These are phyloP conservation scores for Drosophila saltans DNA, from an alignment of 1,140 invertebrate species.

Conservation along the genomic window DNA sequence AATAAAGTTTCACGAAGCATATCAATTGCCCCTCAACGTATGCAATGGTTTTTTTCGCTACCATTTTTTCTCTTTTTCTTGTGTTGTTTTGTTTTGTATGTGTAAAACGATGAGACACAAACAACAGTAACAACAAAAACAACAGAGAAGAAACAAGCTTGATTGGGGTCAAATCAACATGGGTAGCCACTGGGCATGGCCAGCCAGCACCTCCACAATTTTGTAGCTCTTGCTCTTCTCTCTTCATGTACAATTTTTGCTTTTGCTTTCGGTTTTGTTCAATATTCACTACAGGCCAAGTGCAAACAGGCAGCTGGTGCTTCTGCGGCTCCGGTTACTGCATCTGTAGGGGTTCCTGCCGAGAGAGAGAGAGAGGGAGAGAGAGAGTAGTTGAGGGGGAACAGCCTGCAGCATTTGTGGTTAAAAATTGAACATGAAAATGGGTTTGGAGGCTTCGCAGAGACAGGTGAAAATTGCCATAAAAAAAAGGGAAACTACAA, in stretches of 20 bases:
- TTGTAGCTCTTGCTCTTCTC: constrained; percentile 7
- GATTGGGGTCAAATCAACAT: constrained; percentile 69
- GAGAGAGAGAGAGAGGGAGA: background rate
- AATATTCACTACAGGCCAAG: constrained; percentile 51
- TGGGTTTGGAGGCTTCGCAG: background rate
- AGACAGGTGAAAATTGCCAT: constrained; percentile 61
- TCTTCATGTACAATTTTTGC: constrained; percentile 37
- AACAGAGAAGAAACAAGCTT: constrained; percentile 49
- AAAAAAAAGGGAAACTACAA: constrained; percentile 37
- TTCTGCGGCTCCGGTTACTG: constrained; percentile 1
- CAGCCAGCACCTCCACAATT: background rate
- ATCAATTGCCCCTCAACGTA: constrained; percentile 59
- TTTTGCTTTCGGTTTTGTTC: constrained; percentile 59
- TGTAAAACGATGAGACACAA: constrained; percentile 58
- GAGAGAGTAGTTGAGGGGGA: background rate
- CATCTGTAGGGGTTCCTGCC: background rate
- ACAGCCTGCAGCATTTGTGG: constrained; percentile 58
- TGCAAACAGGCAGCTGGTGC: constrained; percentile 10
- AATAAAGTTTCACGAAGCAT: constrained; percentile 70
- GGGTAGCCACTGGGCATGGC: constrained; percentile 26
- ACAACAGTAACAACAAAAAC: constrained; percentile 44
- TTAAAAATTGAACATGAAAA: constrained; percentile 43
- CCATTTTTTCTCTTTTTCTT: background rate
- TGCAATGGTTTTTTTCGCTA: constrained; percentile 5
- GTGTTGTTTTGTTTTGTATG: constrained; percentile 32